A percentile compares a stretch with the other conserved stretches of the same genome.
phyloP scores from a whole-genome alignment of 2,888 invertebrate genomes.

The Anticlea derivata region DNA sequence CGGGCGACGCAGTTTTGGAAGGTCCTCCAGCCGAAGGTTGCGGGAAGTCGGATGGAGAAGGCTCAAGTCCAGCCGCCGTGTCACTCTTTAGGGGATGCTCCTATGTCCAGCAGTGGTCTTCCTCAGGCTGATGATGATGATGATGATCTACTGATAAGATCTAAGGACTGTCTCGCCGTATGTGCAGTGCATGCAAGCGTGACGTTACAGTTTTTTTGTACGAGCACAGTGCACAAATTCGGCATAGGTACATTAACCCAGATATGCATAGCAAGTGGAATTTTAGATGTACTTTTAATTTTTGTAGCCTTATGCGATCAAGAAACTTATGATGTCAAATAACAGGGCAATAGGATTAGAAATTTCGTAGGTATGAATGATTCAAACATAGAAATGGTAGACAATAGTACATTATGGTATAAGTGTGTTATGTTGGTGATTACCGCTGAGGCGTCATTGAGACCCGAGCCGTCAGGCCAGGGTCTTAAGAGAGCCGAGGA shows the following conservation, averaged over 20 bases:
- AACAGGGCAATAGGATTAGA: slow-evolving; percentile 1
- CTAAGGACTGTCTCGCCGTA: slow-evolving; percentile 8
- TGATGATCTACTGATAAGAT: slow-evolving; percentile 9
- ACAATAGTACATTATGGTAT: no score
- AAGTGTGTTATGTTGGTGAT: no score
- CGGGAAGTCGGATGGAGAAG: no score
- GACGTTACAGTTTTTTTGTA: slow-evolving; percentile 49
- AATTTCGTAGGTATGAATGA: slow-evolving; percentile 9
- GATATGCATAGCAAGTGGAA: slow-evolving; percentile 53
- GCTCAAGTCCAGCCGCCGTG: no score
- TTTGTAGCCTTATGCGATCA: slow-evolving; percentile 18
- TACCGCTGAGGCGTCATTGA: no score
- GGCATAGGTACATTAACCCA: slow-evolving; percentile 66
- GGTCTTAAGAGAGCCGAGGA: no score
- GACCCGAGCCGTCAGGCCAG: no score
- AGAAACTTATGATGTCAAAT: background rate
- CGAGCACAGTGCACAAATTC: slow-evolving; percentile 38
- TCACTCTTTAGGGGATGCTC: no score
- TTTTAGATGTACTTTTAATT: slow-evolving; percentile 17
- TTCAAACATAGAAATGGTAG: background rate
- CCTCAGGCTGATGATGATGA: no score
- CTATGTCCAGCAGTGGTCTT: no score
- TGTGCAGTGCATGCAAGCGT: slow-evolving; percentile 45
- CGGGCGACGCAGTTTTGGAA: no score
- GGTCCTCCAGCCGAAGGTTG: no score